phyloP scores from a whole-genome alignment of 2,113 vertebrate genomes.

The Anolis carolinensis region DNA sequence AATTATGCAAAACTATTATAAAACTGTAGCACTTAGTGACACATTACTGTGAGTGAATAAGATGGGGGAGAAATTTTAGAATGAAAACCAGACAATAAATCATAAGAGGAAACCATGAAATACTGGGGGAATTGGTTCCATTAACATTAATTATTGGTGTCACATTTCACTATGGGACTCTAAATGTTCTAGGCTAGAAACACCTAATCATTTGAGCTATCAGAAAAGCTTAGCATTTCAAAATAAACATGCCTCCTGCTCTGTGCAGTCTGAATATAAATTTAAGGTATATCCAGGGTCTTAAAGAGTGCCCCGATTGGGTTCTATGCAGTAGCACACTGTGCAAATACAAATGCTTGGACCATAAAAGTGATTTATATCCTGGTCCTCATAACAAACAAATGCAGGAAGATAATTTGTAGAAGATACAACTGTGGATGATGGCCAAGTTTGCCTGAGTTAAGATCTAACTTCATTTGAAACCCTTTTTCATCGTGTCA shows the following conservation, averaged over 20 bases:
- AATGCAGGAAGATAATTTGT: not conserved
- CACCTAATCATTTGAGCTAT: not conserved
- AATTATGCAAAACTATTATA: not conserved
- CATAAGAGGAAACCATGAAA: not conserved
- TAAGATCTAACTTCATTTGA: no score
- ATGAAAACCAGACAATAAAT: not conserved
- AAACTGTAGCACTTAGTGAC: not conserved
- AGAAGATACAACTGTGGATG: not conserved
- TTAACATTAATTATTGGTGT: not conserved
- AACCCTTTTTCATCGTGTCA: no score
- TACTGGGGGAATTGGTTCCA: not conserved
- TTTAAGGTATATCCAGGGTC: not conserved
- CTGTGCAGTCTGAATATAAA: not conserved
- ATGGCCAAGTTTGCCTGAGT: not conserved
- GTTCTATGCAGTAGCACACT: not conserved
- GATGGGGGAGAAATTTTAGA: not conserved
- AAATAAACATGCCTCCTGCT: not conserved
- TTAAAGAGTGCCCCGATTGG: not conserved
- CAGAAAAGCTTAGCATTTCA: not conserved
- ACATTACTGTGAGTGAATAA: not conserved
- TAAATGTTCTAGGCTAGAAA: not conserved
- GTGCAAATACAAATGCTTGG: not conserved
- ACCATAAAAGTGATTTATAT: not conserved
- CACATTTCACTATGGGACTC: not conserved
- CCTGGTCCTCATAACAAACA: not conserved